Evolutionary conservation across 2,888 invertebrate genomes (phyloP).

Genomic region (Lepidonotus clava): DNA sequence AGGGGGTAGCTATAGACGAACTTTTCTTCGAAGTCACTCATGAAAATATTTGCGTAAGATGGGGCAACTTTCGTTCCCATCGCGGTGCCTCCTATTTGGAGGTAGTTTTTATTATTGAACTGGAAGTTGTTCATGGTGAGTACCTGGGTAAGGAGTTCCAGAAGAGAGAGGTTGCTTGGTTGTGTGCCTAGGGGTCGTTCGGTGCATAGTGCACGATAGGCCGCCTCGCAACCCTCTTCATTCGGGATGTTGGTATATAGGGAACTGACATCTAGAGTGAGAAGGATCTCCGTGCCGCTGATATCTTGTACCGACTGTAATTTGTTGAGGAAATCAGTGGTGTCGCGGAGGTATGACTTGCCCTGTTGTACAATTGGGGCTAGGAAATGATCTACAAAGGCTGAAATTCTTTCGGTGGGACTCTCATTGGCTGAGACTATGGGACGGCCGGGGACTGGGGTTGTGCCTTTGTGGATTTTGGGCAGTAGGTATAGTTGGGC

Average conservation of each 20-base stretch:
- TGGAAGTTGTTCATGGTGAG: background rate
- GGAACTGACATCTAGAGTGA: background rate
- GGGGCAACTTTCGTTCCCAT: background rate
- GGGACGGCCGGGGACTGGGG: background rate
- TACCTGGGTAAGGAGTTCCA: background rate
- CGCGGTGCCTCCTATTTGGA: slow-evolving; percentile 1
- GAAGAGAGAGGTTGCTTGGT: background rate
- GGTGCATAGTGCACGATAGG: background rate
- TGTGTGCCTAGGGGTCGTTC: background rate
- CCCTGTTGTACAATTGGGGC: background rate
- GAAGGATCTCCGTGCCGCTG: background rate
- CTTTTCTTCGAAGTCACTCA: background rate
- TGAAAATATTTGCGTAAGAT: background rate
- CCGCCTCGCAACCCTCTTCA: background rate
- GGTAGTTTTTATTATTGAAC: background rate
- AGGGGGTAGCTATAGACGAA: background rate
- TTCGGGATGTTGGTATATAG: background rate
- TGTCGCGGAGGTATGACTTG: background rate
- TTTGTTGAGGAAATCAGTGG: background rate
- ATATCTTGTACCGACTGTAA: background rate
- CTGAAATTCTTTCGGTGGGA: background rate
- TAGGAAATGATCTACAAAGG: background rate
- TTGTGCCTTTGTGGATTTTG: background rate
- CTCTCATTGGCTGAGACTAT: background rate
- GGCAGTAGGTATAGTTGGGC: background rate